Base-by-base conservation (phyloP, 2,888 invertebrate genomes). In the Oxycera nigricornis region DNA sequence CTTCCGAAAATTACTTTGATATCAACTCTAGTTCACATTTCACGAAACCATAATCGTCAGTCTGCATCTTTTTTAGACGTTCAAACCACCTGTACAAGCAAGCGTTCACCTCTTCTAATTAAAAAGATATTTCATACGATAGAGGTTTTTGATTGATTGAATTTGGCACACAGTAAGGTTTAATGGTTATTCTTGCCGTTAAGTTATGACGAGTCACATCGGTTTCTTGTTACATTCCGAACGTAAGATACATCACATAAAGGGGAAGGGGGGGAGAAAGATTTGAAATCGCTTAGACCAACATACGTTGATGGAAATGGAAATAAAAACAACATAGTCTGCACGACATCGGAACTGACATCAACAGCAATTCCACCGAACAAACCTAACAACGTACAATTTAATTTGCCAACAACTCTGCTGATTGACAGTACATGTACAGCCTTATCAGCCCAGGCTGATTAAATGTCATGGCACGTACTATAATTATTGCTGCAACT, bases 371-470 rank as follows among this genome's bases (percentile, higher is more conserved):
- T 62, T 31, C 20, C 22, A 59, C 11, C 39, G 11, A 20, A 35
- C 62, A 39, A 62, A n/a, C 46, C 46, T n/a, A 46, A 46, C 55
- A 55, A 39, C 11, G n/a, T 35, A 20, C 22, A 35, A 35, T 14
- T 57, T 57, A 57, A 57, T 57, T 57, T 57, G 26, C 26, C n/a
- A n/a, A n/a, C 57, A 9, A 26, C 7, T 22, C 26, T n/a, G 6
- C n/a, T 62, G 62, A 62, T 62, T 62, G 62, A 39, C 62, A 39
- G 62, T 62, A 39, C 62, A 26, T 62, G 62, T 62, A 62, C 39
- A n/a, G 17, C 26, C 62, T 62, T 62, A 62, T 62, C 62, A 62
- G 62, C 39, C 24, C 7, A 11, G 14, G 17, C 39, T 39, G 62
- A 62, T 62, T 62, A 62, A 62, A 39, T 62, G 39, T 35, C 62